Base-by-base conservation (phyloP, 2,797 vertebrate genomes). In the Eupleurogrammus muticus region DNA sequence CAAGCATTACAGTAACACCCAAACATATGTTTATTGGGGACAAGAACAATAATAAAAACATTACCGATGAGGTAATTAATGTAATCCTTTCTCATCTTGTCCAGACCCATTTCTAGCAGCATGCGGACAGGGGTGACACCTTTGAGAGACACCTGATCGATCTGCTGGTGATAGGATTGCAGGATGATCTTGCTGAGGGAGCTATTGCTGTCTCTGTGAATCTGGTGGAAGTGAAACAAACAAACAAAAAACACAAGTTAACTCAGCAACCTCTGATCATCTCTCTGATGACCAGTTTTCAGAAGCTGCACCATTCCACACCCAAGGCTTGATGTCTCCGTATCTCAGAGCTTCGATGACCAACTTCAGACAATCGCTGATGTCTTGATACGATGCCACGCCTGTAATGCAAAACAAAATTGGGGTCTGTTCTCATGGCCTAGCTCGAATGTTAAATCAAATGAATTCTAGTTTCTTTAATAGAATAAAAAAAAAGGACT, bases 1-100 rank as follows among this genome's bases (percentile, higher is more conserved):
- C 12, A 48, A 19, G 28, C 13, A 23, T 62, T 24, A 21, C 6
- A 17, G 4, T 38, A 7, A 56, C 40, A 17, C 48, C 34, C 38
- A 52, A 32, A 20, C 17, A 23, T 9, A 9, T 59, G 16, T 23
- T 14, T 53, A 46, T 35, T 1, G 4, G 9, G 14, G 10, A 20
- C 64, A 4, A 61, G 0, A 38, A 9, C 21, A 11, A 51, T 47
- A 42, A 21, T 3, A 28, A 14, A 49, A 13, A 66, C 1, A 1
- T 93, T 90, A 99, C 97, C 95, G 75, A 98, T 93, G 56, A 99
- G 96, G 90, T 96, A 98, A 89, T 94, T 96, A 72, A 97, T 95
- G 80, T 99, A 99, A 90, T 99, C 98, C 90, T 96, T 98, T 82
- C 96, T 97, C 90, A 99, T 94, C 91, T 99, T 99, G 84, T 99